Evolutionary conservation across 2,797 vertebrate species (phyloP).

Genomic region (Urosaurus nigricauda): DNA sequence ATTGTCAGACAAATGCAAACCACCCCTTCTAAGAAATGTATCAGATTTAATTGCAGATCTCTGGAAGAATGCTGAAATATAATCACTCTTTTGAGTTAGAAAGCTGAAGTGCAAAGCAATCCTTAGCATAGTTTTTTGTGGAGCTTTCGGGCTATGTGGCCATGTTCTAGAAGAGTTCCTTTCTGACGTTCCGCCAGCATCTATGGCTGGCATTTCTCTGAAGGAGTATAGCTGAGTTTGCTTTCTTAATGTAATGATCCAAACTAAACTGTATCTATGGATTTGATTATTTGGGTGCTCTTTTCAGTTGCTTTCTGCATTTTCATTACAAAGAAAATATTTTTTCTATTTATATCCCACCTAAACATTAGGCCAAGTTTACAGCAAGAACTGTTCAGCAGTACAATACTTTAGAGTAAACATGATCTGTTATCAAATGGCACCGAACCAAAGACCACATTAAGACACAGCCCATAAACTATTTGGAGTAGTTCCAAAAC

Average conservation of each 20-base stretch:
- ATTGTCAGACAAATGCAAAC: conserved; percentile 45
- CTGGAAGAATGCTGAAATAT: conserved; percentile 38
- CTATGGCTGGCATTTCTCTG: too few species aligned
- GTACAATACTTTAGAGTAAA: too few species aligned
- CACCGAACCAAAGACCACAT: too few species aligned
- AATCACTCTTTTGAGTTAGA: neutral
- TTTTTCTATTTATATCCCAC: neutral
- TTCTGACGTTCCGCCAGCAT: too few species aligned
- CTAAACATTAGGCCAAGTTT: too few species aligned
- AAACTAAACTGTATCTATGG: neutral
- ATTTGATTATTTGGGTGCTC: neutral
- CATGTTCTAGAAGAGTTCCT: too few species aligned
- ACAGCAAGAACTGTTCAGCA: too few species aligned
- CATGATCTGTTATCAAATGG: too few species aligned
- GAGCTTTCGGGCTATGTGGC: too few species aligned
- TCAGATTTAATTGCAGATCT: conserved; percentile 38
- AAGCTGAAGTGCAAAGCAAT: neutral
- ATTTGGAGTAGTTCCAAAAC: too few species aligned
- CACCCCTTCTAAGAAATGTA: conserved; percentile 58
- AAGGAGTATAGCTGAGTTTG: neutral
- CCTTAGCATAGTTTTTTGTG: conserved; percentile 16
- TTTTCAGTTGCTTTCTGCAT: neutral
- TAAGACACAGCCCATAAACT: too few species aligned
- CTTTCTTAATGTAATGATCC: conserved; percentile 7
- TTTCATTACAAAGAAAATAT: neutral